These are phyloP conservation scores for Apostichopus californicus DNA, from an alignment of 35 echinoderm and acorn worm species.

Conservation along the genomic window DNA sequence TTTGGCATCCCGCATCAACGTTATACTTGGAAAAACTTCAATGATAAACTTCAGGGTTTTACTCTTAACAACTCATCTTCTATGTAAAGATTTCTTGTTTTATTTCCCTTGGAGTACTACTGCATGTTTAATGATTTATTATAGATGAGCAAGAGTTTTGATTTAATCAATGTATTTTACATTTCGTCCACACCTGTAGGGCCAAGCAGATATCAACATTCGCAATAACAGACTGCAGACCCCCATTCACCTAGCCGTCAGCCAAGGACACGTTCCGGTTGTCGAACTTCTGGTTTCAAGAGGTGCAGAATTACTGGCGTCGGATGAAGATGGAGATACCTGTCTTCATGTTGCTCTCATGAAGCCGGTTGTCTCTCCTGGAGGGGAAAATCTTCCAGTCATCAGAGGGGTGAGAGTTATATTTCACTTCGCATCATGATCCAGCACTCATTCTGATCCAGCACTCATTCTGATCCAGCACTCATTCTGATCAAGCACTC, in stretches of 20 bases:
- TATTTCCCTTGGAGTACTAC: neutral
- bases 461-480: too few species aligned
- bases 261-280: slow-evolving; percentile 87
- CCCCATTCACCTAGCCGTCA: slow-evolving; percentile 75
- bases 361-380: slow-evolving; percentile 74
- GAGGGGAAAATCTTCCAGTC: slow-evolving; percentile 52
- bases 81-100: neutral
- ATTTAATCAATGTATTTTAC: neutral
- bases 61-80: too few species aligned
- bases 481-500: too few species aligned
- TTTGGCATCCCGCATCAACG: too few species aligned
- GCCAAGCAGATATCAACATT: slow-evolving; percentile 75
- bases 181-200: slow-evolving; percentile 40
- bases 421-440: too few species aligned
- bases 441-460: too few species aligned
- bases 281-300: slow-evolving; percentile 85
- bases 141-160: too few species aligned
- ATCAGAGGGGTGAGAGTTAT: slow-evolving; percentile 57
- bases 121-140: neutral
- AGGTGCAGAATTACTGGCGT: slow-evolving; percentile 72
- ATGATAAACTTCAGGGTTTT: too few species aligned
- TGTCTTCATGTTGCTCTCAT: slow-evolving; percentile 84
- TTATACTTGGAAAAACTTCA: too few species aligned
- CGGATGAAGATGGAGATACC: slow-evolving; percentile 89
- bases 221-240: slow-evolving; percentile 91